Evolutionary conservation across 1,140 invertebrate species (phyloP), one percentile per base, ranked within the genome.

Genomic region (Solen grandis): DNA sequence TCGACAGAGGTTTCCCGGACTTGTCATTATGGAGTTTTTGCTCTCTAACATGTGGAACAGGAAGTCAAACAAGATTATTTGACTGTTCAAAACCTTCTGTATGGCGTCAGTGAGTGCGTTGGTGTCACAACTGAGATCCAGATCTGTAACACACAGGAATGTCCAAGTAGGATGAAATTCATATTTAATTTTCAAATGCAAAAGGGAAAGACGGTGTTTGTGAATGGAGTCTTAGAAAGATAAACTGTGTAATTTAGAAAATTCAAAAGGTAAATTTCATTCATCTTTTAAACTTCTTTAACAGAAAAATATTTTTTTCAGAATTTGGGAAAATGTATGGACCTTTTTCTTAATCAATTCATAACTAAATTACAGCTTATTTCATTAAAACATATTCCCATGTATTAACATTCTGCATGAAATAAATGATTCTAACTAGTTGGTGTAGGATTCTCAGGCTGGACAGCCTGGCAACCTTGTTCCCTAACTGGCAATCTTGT

Each of bases 1-100:
- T 86, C 46, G 68, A 85, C 38, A 84, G 84, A 35, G 80, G 80
- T 1, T 85, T 79, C 80, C 63, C 81, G 8, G 63, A 52, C 8
- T 87, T 82, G 84, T 36, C 36, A 35, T 57, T 54, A 19, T 68
- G 80, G 36, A 55, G 33, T 0, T 22, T 33, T 1, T 87, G 86
- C 66, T 59, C 38, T 14, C 72, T 74, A 13, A 63, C 75, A 50
- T 87, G 86, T 60, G 86, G 84, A 4, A 74, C 63, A 0, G 86
- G 86, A 27, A 27, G 16, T 19, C 60, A 76, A 62, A 10, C 73
- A 8, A 72, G 77, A 57, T 38, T 38, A 5, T 66, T 84, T 33
- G 38, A 22, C 1, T 87, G 86, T 66, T 72, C 54, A 19, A 82
- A 84, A 38, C 85, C 85, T 83, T 0, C 46, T 65, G 14, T 57